Evolutionary conservation across 2,113 vertebrate genomes (phyloP).

Genomic region (Prunella himalayana): DNA sequence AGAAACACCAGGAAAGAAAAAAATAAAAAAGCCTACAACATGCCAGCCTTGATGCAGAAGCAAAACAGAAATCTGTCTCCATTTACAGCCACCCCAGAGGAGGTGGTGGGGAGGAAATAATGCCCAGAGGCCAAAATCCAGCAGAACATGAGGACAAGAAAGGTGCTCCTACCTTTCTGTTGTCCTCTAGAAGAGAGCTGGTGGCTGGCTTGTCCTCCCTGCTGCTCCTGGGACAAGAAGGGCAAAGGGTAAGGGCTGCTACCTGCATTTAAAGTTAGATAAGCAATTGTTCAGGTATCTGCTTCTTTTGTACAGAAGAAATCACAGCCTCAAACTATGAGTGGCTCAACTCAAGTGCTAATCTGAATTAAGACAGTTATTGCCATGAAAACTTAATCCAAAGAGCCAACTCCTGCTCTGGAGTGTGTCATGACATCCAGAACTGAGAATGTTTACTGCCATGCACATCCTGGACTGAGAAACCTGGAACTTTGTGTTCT

Average conservation of each 20-base stretch:
- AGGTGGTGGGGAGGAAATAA: neutral
- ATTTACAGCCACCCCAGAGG: neutral
- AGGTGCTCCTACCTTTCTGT: neutral
- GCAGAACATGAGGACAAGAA: neutral
- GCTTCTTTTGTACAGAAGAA: neutral
- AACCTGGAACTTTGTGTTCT: neutral
- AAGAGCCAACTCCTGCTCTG: neutral
- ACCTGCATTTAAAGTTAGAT: neutral
- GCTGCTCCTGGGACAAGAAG: neutral
- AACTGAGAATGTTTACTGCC: neutral
- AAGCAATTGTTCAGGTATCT: neutral
- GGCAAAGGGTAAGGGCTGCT: neutral
- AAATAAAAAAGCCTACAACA: neutral
- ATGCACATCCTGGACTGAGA: neutral
- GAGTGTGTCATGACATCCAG: neutral
- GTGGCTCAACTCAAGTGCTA: neutral
- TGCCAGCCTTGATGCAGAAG: neutral
- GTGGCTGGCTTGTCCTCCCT: neutral
- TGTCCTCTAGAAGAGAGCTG: neutral
- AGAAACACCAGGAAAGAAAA: neutral
- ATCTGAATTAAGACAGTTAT: neutral
- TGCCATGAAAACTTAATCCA: neutral
- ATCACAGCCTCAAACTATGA: rapidly evolving
- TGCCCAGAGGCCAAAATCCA: neutral
- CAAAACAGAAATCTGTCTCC: neutral